Base-by-base conservation (phyloP, 2,888 invertebrate species). In the Diplolepis rosae region DNA sequence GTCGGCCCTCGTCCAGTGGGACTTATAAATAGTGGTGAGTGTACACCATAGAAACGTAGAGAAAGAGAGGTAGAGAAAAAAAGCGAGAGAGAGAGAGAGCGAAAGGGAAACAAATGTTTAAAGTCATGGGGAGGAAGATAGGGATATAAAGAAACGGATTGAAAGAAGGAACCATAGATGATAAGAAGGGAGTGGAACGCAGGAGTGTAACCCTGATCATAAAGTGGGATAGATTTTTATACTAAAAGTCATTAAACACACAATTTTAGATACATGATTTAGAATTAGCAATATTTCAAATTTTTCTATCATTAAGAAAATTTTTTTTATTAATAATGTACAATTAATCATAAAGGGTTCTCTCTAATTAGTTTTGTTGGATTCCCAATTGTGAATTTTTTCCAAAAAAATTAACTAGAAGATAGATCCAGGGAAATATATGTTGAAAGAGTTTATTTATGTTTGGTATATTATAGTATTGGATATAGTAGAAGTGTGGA, bases 11-110 rank as follows among this genome's bases (percentile, higher is more conserved):
- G 69, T 75, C 72, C 72, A 69, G 56, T 65, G 72, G 75, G 75
- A 75, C 66, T 75, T 72, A 72, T 71, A 75, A 72, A 72, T 67
- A 75, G 72, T 67, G 75, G 75, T 75, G 72, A 75, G 75, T 75
- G 75, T 66, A 74, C 71, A 67, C 69, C 67, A 69, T 71, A 67
- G 65, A 71, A 66, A 61, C 48, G 50, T 68, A 68, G 27, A 66
- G 66, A 69, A 69, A 68, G 72, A 69, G 69, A 61, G 42, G 54
- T 51, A 28, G 48, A 66, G 68, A 61, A 27, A 50, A 67, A 61
- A 52, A 65, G 50, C 28, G 50, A 68, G 48, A 69, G 54, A 52
- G 69, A 52, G 69, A 24, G 69, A 28, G 65, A 76, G 66, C 18
- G 28, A 52, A 13, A 52, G 30, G 4, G 61, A n/a, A 24, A 27